A percentile compares a stretch with the other conserved stretches of the same genome.
Conservation (phyloP, 2,113 vertebrate genomes). For the Leptocoma aspasia region DNA sequence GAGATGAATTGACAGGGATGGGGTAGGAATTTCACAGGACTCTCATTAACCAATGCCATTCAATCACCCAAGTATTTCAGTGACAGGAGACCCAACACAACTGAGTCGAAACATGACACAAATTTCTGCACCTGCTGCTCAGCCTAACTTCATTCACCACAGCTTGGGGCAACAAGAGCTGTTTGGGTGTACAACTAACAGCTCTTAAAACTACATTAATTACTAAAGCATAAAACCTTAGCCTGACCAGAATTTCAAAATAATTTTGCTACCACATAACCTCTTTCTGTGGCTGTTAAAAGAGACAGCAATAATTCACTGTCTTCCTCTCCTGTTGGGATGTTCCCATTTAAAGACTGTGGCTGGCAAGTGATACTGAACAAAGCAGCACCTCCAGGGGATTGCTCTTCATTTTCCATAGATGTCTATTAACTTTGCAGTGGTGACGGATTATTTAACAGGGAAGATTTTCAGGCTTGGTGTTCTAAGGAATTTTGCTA, state of each 20-base stretch:
- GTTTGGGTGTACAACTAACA: background rate
- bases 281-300: background rate
- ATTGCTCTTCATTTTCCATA: background rate
- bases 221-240: background rate
- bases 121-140: background rate
- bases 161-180: background rate
- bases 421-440: background rate
- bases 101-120: fast-evolving
- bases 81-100: background rate
- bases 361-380: background rate
- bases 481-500: background rate
- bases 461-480: background rate
- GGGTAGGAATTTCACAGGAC: background rate
- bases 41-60: background rate
- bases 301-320: background rate
- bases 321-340: background rate
- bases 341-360: background rate
- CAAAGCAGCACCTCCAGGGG: background rate
- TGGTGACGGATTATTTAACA: background rate
- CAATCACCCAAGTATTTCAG: fast-evolving
- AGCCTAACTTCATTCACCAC: background rate
- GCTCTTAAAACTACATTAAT: background rate
- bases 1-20: background rate
- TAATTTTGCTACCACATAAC: background rate
- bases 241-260: background rate